These are phyloP conservation scores for Habroteleia sp. DNA, from an alignment of 2,888 invertebrate species.

Conservation along the genomic window DNA sequence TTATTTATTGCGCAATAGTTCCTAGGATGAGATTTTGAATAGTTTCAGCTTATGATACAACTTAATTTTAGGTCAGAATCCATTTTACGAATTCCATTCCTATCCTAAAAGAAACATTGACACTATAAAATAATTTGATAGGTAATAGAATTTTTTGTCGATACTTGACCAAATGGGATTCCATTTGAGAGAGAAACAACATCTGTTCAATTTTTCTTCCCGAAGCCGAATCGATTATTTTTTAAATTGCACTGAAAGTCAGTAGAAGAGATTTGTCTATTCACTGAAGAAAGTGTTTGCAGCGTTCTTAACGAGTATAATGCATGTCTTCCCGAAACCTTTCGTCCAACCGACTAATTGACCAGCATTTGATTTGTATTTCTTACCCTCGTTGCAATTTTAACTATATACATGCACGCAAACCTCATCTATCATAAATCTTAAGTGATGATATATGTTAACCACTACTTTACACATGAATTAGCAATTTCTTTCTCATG, in stretches of 20 bases:
- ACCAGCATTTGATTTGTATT: conserved; percentile 45
- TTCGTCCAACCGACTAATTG: conserved; percentile 28
- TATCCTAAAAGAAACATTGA: not conserved
- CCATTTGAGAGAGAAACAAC: conserved; percentile 37
- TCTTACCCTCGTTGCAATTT: conserved; percentile 16
- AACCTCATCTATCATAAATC: conserved; percentile 43
- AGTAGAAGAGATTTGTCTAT: conserved; percentile 15
- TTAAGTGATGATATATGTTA: conserved; percentile 35
- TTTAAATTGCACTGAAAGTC: conserved; percentile 24
- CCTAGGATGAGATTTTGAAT: conserved; percentile 1
- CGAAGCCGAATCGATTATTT: conserved; percentile 35
- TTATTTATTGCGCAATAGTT: conserved; percentile 13
- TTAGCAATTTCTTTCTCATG: conserved; percentile 36
- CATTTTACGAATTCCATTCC: conserved; percentile 3
- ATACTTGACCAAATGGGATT: conserved; percentile 51
- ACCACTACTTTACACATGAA: conserved; percentile 51
- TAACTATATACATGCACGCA: conserved; percentile 35
- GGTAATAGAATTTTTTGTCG: conserved; percentile 37
- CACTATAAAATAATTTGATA: conserved; percentile 40
- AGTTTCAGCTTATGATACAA: not conserved
- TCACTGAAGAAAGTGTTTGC: conserved; percentile 20
- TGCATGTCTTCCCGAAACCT: conserved; percentile 22
- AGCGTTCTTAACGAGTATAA: conserved; percentile 25
- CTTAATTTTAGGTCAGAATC: conserved; percentile 14
- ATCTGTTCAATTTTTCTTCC: conserved; percentile 41